Conservation (phyloP, 2,888 invertebrate species). For the Drosophila fulvimacula region DNA sequence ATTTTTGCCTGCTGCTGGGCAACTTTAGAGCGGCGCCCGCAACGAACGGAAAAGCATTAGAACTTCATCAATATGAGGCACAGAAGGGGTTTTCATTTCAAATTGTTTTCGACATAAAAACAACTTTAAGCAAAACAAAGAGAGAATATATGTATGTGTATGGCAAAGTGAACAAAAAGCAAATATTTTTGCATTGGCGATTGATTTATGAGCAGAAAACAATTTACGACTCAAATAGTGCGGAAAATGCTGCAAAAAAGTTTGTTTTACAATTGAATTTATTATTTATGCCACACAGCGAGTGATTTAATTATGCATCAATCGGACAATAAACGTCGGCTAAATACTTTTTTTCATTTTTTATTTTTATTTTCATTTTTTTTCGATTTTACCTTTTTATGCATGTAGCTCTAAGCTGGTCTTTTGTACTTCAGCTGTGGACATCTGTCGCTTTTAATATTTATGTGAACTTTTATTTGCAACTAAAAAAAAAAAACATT, state of each 20-base stretch:
- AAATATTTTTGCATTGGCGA: conserved; percentile 48
- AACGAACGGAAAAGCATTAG: conserved; percentile 48
- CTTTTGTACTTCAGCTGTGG: conserved; percentile 51
- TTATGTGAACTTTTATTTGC: conserved; percentile 58
- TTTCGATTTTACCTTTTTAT: neutral
- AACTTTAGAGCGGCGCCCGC: conserved; percentile 30
- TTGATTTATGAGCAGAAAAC: conserved; percentile 74
- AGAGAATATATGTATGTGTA: neutral
- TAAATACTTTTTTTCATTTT: conserved; percentile 12
- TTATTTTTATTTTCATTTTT: conserved; percentile 20
- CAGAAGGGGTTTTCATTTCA: neutral
- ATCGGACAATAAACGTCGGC: conserved; percentile 43
- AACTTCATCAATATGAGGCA: conserved; percentile 38
- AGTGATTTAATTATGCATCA: conserved; percentile 71
- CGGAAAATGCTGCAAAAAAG: conserved; percentile 66
- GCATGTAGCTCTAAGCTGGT: conserved; percentile 53
- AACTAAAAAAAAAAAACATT: conserved; percentile 44
- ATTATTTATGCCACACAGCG: conserved; percentile 34
- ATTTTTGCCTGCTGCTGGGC: conserved; percentile 10
- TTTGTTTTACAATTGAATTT: conserved; percentile 59
- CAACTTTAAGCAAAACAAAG: conserved; percentile 23
- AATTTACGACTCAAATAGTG: conserved; percentile 72
- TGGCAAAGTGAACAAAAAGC: conserved; percentile 25
- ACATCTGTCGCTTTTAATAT: conserved; percentile 71
- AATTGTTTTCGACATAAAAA: neutral